phyloP scores from a whole-genome alignment of 2,888 invertebrate species.

The Automeris io region DNA sequence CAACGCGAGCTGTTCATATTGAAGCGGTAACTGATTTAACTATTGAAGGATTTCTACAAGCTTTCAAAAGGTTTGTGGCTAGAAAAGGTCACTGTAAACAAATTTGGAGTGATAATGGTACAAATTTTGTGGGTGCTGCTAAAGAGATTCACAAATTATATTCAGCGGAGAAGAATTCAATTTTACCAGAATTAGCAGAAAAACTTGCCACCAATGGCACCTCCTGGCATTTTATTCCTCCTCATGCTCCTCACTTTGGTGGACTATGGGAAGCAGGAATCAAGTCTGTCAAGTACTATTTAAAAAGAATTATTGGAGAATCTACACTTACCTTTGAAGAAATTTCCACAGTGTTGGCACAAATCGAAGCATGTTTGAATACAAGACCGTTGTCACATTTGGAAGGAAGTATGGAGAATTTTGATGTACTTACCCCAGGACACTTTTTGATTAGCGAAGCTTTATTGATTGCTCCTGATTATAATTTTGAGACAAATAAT shows the following conservation, averaged over 20 bases:
- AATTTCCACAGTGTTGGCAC: background rate
- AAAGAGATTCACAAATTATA: background rate
- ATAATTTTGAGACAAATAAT: no score
- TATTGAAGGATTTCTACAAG: conserved; percentile 22
- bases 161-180: background rate
- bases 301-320: background rate
- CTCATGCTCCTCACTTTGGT: conserved; percentile 10
- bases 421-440: no score
- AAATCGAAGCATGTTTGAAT: background rate
- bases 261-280: conserved; percentile 9
- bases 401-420: no score
- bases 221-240: conserved; percentile 7
- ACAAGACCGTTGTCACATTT: background rate
- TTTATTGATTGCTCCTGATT: no score
- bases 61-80: conserved; percentile 17
- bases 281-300: background rate
- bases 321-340: background rate
- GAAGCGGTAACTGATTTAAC: conserved; percentile 27
- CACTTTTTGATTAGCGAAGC: no score
- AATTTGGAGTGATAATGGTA: conserved; percentile 22
- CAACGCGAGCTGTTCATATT: conserved; percentile 25
- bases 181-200: background rate
- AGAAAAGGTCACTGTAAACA: conserved; percentile 16
- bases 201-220: background rate
- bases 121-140: conserved; percentile 17